Evolutionary conservation across 1,140 invertebrate genomes (phyloP), one percentile per base, ranked within the genome.

Genomic region (Brachionus calyciflorus): DNA sequence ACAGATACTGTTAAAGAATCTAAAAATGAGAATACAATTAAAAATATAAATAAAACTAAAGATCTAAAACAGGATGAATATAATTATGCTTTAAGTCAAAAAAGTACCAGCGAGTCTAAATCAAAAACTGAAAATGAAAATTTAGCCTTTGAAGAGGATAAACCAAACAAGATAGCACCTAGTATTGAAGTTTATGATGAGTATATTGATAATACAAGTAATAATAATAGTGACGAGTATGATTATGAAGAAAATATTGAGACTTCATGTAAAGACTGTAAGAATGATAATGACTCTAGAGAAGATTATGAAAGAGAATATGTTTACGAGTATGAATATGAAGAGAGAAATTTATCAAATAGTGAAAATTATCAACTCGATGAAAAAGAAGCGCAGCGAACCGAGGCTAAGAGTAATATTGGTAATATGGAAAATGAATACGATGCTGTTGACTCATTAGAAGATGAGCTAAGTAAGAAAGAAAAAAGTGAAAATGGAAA

Each of bases 41-140:
- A 51, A 30, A 33, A 48, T 49, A 44, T 10, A 9, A 49, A 70
- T n/a, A n/a, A n/a, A n/a, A n/a, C n/a, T n/a, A n/a, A n/a, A n/a
- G 17, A 69, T 49, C 6, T 14, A 0, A 73, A 40, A 3, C 28
- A 73, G 12, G 69, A 73, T 17, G 69, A 73, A 7, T 73, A 73
- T 46, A 51, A 49, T 73, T 73, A 73, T 40, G 69, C 69, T 12
- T 0, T 51, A 3, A 73, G 69, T 51, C 69, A 73, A 73, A 73
- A 51, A 14, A 73, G 69, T 49, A 73, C 37, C n/a, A 55, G 17
- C 14, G 51, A 51, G 9, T 37, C 69, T 0, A 49, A 55, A 21
- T 51, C 69, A 5, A 69, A 69, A 46, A 69, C 4, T 12, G 46
- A 73, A 3, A 28, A 28, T 10, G 19, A 48, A 33, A 49, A 70